Evolutionary conservation across 2,888 invertebrate genomes (phyloP), one percentile per base, ranked within the genome.

Genomic region (Eupithecia subumbrata): DNA sequence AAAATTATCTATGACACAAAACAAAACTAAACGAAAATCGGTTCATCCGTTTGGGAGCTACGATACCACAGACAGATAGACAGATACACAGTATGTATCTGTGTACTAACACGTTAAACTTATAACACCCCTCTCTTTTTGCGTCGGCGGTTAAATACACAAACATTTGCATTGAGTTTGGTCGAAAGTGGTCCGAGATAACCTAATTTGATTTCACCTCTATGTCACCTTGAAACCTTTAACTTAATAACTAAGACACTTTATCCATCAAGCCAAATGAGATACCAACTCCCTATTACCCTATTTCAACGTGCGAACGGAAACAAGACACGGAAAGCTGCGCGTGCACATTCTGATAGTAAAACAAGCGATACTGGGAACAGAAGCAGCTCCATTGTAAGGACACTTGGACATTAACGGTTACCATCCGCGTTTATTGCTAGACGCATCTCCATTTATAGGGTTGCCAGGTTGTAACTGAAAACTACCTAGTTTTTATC

Each of bases 391-490:
- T 73, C 73, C 75, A 79, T 77, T 79, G 81, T 80, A 74, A 76
- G 74, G 80, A 81, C 80, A 79, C 76, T 79, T 52, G 67, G 73
- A 75, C 79, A 76, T 79, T 78, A 76, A 77, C 74, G 34, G 72
- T 77, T 75, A 74, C 78, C 80, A 80, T 77, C 76, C 76, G 78
- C 74, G 78, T 80, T 80, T 79, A 81, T 71, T 76, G 77, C 79
- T 73, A 73, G 78, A 60, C 73, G 71, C 77, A 78, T 81, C 80
- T 76, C 72, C 73, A 74, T 64, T 60, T 37, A 14, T 75, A 81
- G 81, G 81, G 81, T 30, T 81, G 76, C 34, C 76, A 40, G 40
- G 14, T 43, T 56, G n/a, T 7, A 34, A 18, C 64, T 34, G 18
- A 64, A 34, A 64, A 34, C 16, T 30, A 63, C 9, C 9, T 40